A percentile compares a stretch with the other conserved stretches of the same genome.
Conservation (phyloP, 2,113 vertebrate genomes). For the Sakesphorus luctuosus region DNA sequence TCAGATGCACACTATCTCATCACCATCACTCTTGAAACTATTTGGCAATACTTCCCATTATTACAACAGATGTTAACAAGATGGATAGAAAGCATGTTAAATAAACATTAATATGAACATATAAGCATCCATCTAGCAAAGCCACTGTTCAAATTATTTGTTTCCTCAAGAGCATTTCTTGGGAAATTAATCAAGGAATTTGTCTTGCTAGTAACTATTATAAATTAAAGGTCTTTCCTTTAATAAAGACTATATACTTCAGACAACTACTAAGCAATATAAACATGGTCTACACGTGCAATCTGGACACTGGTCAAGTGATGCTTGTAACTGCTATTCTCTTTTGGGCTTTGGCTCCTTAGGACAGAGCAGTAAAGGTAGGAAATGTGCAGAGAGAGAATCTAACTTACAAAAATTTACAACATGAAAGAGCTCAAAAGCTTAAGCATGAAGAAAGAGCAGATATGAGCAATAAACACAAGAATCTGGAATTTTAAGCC, state of each 20-base stretch:
- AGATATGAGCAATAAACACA: not conserved
- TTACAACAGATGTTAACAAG: slow-evolving; percentile 49
- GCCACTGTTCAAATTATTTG: slow-evolving; percentile 9
- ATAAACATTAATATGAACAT: slow-evolving; percentile 39
- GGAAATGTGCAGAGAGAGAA: not conserved
- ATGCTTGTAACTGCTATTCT: not conserved
- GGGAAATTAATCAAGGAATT: not conserved
- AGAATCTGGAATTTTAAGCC: not conserved
- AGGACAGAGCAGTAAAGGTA: not conserved
- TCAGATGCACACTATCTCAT: not conserved
- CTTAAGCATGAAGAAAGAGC: not conserved
- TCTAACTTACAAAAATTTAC: not conserved
- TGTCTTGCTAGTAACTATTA: not conserved
- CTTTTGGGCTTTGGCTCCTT: not conserved
- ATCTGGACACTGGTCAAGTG: not conserved
- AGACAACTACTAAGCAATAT: not conserved
- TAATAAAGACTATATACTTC: not conserved
- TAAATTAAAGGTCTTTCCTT: not conserved
- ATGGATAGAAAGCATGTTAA: slow-evolving; percentile 16
- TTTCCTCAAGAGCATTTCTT: not conserved
- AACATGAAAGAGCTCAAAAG: not conserved
- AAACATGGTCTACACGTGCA: not conserved
- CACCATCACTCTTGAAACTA: slow-evolving; percentile 1
- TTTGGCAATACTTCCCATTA: slow-evolving; percentile 16
- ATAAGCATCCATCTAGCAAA: not conserved